phyloP scores from a whole-genome alignment of 2,797 vertebrate genomes.

The Cetoscarus ocellatus region DNA sequence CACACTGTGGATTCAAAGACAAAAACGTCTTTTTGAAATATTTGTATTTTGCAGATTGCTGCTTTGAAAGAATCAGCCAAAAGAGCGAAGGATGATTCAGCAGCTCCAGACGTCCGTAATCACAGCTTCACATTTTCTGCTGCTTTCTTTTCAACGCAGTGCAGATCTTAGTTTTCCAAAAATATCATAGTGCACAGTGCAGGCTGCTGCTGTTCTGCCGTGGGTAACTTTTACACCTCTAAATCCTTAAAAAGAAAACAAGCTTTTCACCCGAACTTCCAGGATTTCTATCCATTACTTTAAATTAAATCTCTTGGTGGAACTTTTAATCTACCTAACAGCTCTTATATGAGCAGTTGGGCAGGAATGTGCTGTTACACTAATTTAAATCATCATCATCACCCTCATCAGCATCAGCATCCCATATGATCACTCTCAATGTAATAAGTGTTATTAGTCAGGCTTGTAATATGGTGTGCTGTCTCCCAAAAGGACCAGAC shows the following conservation, averaged over 20 bases:
- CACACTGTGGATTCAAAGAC: constrained; percentile 24
- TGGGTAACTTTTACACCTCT: constrained; percentile 39
- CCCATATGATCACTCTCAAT: constrained; percentile 53
- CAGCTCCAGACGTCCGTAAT: constrained; percentile 63
- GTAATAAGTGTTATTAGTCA: constrained; percentile 66
- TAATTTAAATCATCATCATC: constrained; percentile 43
- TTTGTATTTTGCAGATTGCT: constrained; percentile 61
- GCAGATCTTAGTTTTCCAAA: constrained; percentile 61
- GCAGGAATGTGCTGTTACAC: constrained; percentile 39
- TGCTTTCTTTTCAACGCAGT: constrained; percentile 52
- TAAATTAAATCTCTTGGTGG: constrained; percentile 42
- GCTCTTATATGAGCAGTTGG: constrained; percentile 48
- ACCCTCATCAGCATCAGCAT: constrained; percentile 42
- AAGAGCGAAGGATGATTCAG: constrained; percentile 66
- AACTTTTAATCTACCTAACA: constrained; percentile 40
- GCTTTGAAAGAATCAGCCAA: constrained; percentile 56
- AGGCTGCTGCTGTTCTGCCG: constrained; percentile 32
- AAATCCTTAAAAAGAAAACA: constrained; percentile 23
- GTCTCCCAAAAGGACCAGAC: constrained; percentile 32
- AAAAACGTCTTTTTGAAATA: constrained; percentile 44
- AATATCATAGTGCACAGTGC: constrained; percentile 40
- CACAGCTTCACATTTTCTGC: constrained; percentile 63
- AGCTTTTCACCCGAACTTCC: constrained; percentile 10
- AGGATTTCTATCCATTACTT: constrained; percentile 39
- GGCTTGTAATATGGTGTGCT: constrained; percentile 23